A percentile compares a stretch with the other conserved stretches of the same genome.
phyloP scores from a whole-genome alignment of 2,113 vertebrate genomes.

The Hymenochirus boettgeri region DNA sequence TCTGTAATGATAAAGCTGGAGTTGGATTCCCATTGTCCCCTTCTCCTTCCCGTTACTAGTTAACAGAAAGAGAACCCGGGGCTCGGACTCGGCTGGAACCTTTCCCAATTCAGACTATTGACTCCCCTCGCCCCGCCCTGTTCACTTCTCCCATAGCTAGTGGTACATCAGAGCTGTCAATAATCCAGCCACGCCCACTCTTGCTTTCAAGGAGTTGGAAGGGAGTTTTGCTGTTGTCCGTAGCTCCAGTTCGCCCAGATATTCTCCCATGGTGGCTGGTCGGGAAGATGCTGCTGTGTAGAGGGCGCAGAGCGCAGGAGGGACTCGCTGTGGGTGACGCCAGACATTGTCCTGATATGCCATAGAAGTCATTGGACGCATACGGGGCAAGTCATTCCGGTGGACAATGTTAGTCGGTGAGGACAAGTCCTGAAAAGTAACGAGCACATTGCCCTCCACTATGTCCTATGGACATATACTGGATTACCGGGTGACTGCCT shows the following conservation, averaged over 20 bases:
- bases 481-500: conserved; percentile 13
- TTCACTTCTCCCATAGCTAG: conserved; percentile 26
- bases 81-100: no score
- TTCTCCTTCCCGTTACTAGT: no score
- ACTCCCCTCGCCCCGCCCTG: conserved; percentile 17
- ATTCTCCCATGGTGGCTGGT: conserved; percentile 13
- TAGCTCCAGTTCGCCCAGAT: conserved; percentile 18
- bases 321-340: neutral
- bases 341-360: no score
- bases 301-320: conserved; percentile 15
- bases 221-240: conserved; percentile 30
- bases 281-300: conserved; percentile 23
- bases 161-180: conserved; percentile 14
- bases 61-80: no score
- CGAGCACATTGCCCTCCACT: neutral
- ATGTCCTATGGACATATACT: neutral
- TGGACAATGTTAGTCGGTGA: neutral
- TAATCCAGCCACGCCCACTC: conserved; percentile 16
- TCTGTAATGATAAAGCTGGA: no score
- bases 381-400: no score
- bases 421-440: neutral
- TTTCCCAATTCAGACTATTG: neutral
- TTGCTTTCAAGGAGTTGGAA: conserved; percentile 27
- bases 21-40: no score
- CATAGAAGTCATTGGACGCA: no score